These are phyloP conservation scores for Pomatostomus ruficeps DNA, from an alignment of 2,113 vertebrate genomes.

Conservation along the genomic window DNA sequence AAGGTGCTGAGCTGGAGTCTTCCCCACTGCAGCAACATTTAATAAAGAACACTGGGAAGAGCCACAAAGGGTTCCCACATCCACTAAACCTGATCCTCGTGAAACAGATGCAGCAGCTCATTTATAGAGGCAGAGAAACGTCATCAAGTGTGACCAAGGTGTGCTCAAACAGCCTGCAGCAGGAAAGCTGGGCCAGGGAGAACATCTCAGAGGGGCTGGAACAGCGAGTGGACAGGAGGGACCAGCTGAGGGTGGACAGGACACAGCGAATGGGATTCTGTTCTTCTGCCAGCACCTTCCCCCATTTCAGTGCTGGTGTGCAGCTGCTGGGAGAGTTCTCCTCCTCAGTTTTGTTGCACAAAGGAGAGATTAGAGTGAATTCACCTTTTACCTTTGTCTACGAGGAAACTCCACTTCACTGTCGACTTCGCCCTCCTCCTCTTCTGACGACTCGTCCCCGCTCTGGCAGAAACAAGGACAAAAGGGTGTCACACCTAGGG, in stretches of 20 bases:
- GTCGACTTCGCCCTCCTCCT: constrained; percentile 97
- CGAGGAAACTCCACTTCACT: constrained; percentile 98
- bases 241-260: not conserved
- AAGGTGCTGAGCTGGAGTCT: not conserved
- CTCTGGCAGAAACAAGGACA: constrained; percentile 72
- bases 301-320: not conserved
- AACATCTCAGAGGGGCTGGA: not conserved
- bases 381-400: constrained; percentile 86
- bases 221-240: not conserved
- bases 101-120: not conserved
- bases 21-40: not conserved
- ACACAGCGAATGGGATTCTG: not conserved
- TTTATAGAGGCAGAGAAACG: not conserved
- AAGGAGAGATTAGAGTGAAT: not conserved
- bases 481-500: not conserved
- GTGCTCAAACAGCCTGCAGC: not conserved
- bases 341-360: not conserved
- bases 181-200: not conserved
- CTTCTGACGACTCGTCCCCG: constrained; percentile 94
- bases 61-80: not conserved
- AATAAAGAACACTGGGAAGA: not conserved
- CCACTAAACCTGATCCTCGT: not conserved
- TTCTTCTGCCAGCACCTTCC: not conserved
- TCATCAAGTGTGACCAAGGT: not conserved
- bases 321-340: not conserved